Evolutionary conservation across 2,797 vertebrate species (phyloP).

Genomic region (Muscicapa striata): DNA sequence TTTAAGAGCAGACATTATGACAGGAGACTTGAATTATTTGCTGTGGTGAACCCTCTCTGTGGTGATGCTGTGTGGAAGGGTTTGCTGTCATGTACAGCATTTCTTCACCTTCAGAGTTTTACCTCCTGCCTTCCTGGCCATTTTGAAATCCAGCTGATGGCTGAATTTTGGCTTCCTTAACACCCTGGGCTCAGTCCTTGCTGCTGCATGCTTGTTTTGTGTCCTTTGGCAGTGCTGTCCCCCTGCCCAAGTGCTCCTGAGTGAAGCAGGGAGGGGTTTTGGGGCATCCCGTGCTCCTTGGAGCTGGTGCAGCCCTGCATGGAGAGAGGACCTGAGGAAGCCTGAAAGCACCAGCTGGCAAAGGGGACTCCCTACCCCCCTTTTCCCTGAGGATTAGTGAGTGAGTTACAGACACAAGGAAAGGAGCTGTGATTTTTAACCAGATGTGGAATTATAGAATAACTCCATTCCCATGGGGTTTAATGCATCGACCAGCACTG

Average conservation of each 20-base stretch:
- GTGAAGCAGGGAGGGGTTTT: not conserved
- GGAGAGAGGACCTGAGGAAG: not conserved
- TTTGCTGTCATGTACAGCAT: accelerated
- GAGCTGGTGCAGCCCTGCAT: not conserved
- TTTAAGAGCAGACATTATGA: not conserved
- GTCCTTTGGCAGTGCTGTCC: not conserved
- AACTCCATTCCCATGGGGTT: not conserved
- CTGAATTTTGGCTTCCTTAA: not conserved
- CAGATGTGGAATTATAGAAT: not conserved
- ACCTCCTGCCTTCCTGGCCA: not conserved
- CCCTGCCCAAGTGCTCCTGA: not conserved
- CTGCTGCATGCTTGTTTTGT: not conserved
- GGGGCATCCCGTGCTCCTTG: not conserved
- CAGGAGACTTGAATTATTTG: conserved; percentile 12
- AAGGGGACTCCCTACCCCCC: not conserved
- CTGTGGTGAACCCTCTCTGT: not conserved
- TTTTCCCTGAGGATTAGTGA: not conserved
- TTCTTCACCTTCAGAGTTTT: not conserved
- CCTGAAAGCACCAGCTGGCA: not conserved
- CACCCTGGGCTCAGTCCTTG: not conserved
- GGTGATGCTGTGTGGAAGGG: not conserved
- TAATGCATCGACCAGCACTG: not conserved
- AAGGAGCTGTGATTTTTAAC: not conserved
- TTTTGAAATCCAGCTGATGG: not conserved
- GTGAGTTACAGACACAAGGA: not conserved